phyloP scores from a whole-genome alignment of 1,140 invertebrate species.

The Aphidius ervi region DNA sequence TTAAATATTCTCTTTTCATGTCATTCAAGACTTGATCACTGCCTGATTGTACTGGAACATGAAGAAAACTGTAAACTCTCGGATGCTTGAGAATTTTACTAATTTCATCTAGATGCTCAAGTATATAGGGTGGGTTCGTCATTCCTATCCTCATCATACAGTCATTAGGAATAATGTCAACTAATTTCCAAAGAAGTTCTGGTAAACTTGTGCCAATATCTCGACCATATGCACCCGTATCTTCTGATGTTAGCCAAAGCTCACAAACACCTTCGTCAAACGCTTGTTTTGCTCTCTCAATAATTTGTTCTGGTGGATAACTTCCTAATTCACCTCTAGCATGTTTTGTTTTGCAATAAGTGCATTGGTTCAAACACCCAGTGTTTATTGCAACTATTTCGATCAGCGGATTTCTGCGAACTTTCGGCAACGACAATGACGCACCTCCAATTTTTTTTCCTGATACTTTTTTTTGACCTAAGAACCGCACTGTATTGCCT shows the following conservation, averaged over 20 bases:
- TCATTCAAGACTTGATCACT: slow-evolving; percentile 89
- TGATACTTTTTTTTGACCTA: slow-evolving; percentile 76
- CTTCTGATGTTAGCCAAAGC: slow-evolving; percentile 98
- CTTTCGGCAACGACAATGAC: slow-evolving; percentile 83
- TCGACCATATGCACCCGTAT: slow-evolving; percentile 93
- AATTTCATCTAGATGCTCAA: slow-evolving; percentile 91
- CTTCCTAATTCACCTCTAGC: slow-evolving; percentile 92
- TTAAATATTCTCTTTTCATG: slow-evolving; percentile 94
- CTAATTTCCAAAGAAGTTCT: slow-evolving; percentile 79
- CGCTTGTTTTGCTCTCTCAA: slow-evolving; percentile 74
- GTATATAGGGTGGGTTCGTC: slow-evolving; percentile 98
- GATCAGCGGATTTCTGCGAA: slow-evolving; percentile 90
- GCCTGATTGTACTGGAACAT: slow-evolving; percentile 95
- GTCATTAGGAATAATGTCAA: slow-evolving; percentile 85
- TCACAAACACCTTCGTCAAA: slow-evolving; percentile 92
- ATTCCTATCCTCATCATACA: slow-evolving; percentile 88
- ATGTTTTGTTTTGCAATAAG: slow-evolving; percentile 98
- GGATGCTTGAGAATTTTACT: slow-evolving; percentile 84
- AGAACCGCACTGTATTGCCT: slow-evolving; percentile 79
- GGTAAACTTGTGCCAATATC: slow-evolving; percentile 90
- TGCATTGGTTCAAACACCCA: slow-evolving; percentile 96
- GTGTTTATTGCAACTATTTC: slow-evolving; percentile 98
- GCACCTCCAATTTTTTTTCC: slow-evolving; percentile 86
- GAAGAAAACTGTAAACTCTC: slow-evolving; percentile 90
- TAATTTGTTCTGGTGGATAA: slow-evolving; percentile 82